Evolutionary conservation across 2,888 invertebrate genomes (phyloP).

Genomic region (Nomada fucata): DNA sequence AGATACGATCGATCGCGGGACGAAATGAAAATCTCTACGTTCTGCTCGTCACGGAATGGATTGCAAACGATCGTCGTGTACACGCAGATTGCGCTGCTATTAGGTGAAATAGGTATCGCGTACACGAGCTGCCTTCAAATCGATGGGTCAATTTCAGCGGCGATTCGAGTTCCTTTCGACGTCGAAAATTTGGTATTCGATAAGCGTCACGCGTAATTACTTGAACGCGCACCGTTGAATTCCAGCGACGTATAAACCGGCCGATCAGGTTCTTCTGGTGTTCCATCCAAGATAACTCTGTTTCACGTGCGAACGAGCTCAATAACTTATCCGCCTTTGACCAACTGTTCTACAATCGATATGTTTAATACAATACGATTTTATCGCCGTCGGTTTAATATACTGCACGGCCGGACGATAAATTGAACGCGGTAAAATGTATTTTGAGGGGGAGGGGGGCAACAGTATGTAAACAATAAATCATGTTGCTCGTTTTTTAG

Average conservation of each 20-base stretch:
- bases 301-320: conserved; percentile 30
- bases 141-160: conserved; percentile 74
- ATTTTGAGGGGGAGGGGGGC: too few relatives aligned
- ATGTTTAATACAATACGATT: conserved; percentile 5
- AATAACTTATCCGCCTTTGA: conserved; percentile 22
- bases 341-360: conserved; percentile 19
- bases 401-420: background rate
- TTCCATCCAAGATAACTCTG: conserved; percentile 34
- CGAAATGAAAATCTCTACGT: conserved; percentile 46
- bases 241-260: conserved; percentile 23
- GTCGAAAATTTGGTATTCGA: conserved; percentile 61
- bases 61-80: conserved; percentile 41
- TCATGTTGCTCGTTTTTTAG: background rate
- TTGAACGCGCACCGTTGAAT: conserved; percentile 4
- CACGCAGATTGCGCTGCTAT: conserved; percentile 35
- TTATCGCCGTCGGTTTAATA: conserved; percentile 7
- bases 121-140: conserved; percentile 59
- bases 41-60: conserved; percentile 27
- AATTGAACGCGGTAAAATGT: background rate
- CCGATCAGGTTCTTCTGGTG: conserved; percentile 39
- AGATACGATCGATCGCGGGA: conserved; percentile 21
- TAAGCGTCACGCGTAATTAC: conserved; percentile 32
- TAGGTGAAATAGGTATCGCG: conserved; percentile 23
- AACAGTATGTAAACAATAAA: background rate
- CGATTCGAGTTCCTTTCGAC: conserved; percentile 66